These are phyloP conservation scores for Phrynosoma platyrhinos DNA, from an alignment of 2,113 vertebrate genomes.

Conservation along the genomic window DNA sequence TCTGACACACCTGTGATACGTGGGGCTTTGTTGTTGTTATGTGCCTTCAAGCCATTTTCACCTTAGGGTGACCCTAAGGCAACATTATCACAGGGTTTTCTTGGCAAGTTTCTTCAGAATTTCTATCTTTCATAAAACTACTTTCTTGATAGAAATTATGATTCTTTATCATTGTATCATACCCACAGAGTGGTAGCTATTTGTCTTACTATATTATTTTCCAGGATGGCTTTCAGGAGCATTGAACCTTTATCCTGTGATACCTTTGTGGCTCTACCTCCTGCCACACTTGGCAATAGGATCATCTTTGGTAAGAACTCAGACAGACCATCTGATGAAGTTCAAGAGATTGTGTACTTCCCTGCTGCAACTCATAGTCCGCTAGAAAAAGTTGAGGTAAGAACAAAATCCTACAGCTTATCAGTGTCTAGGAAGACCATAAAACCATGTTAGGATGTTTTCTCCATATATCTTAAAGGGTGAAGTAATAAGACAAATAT, in stretches of 20 bases:
- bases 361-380: slow-evolving; percentile 76
- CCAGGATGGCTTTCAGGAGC: slow-evolving; percentile 40
- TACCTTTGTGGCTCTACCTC: slow-evolving; percentile 94
- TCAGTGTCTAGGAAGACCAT: neutral
- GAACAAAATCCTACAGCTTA: slow-evolving; percentile 11
- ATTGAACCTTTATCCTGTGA: slow-evolving; percentile 87
- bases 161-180: neutral
- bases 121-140: neutral
- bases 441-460: neutral
- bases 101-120: too few species aligned
- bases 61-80: too few species aligned
- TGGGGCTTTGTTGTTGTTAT: too few species aligned
- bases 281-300: slow-evolving; percentile 80
- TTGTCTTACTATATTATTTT: neutral
- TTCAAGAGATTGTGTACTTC: slow-evolving; percentile 90
- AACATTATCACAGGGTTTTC: too few species aligned
- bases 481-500: neutral
- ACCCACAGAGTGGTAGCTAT: neutral
- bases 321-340: slow-evolving; percentile 91
- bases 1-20: too few species aligned
- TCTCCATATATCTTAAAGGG: neutral
- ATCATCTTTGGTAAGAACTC: slow-evolving; percentile 96
- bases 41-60: too few species aligned
- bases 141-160: neutral
- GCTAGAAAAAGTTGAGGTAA: slow-evolving; percentile 85